These are phyloP conservation scores for Cossypha polioptera DNA, from an alignment of 2,797 vertebrate species.

Conservation along the genomic window DNA sequence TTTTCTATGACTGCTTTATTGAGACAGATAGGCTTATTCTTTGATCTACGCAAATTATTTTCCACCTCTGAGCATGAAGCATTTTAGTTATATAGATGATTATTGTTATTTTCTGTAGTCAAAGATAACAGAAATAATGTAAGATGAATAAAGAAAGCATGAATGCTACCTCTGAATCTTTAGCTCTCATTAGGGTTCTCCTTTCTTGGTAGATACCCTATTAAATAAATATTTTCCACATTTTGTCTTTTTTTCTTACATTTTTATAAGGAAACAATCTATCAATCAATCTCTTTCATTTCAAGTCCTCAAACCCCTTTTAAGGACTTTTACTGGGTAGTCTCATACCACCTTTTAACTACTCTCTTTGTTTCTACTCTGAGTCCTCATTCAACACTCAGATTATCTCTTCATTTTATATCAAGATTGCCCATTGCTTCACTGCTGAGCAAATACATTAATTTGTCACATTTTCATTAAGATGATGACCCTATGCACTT, in stretches of 20 bases:
- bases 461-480: neutral
- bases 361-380: neutral
- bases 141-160: neutral
- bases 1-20: neutral
- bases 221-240: neutral
- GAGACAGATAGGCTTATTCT: neutral
- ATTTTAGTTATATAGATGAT: neutral
- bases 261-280: neutral
- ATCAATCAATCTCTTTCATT: neutral
- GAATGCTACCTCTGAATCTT: neutral
- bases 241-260: neutral
- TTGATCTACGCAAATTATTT: neutral
- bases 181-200: neutral
- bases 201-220: neutral
- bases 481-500: neutral
- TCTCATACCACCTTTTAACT: neutral
- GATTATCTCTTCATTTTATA: neutral
- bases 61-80: neutral
- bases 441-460: neutral
- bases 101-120: neutral
- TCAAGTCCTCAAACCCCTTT: neutral
- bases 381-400: neutral
- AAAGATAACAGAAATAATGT: neutral
- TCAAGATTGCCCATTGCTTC: neutral
- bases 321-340: neutral